These are phyloP conservation scores for Gallinago paraguaiae DNA, from an alignment of 2,113 vertebrate genomes.

Conservation along the genomic window DNA sequence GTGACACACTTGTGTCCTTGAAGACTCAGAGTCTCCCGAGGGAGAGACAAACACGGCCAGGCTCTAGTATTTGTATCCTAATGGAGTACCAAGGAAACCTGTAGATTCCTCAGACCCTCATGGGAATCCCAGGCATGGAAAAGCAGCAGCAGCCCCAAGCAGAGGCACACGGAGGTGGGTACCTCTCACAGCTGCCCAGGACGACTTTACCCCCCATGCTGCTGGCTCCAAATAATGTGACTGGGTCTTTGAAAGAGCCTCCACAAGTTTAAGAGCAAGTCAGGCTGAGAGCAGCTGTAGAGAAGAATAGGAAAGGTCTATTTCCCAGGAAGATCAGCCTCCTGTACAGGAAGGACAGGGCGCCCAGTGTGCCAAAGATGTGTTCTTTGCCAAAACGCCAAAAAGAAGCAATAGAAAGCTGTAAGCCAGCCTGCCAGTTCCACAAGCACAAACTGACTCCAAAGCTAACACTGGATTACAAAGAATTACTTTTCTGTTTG, in stretches of 20 bases:
- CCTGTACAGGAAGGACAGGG: slow-evolving; percentile 42
- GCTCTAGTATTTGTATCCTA: not conserved
- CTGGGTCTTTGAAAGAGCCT: not conserved
- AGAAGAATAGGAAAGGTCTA: slow-evolving; percentile 5
- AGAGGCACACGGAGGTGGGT: rapidly evolving
- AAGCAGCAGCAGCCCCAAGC: not conserved
- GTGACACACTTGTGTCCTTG: not conserved
- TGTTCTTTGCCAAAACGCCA: slow-evolving; percentile 14
- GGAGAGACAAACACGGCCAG: not conserved
- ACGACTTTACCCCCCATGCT: not conserved
- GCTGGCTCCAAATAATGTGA: not conserved
- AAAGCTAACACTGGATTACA: not conserved
- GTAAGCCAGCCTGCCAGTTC: slow-evolving; percentile 19
- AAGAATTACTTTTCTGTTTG: slow-evolving; percentile 21
- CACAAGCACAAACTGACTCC: slow-evolving; percentile 1
- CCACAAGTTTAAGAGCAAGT: not conserved
- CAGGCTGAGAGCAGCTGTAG: not conserved
- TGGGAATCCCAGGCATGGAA: not conserved
- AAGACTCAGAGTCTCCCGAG: not conserved
- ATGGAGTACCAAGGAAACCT: not conserved
- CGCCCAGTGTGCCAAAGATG: not conserved
- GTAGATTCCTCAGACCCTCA: not conserved
- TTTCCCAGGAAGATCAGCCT: slow-evolving; percentile 51
- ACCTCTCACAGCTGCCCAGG: not conserved
- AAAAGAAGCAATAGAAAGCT: slow-evolving; percentile 36